Conservation (phyloP, 30 jellyfish, hydroid and myxozoan species). For the Sanderia malayensis region DNA sequence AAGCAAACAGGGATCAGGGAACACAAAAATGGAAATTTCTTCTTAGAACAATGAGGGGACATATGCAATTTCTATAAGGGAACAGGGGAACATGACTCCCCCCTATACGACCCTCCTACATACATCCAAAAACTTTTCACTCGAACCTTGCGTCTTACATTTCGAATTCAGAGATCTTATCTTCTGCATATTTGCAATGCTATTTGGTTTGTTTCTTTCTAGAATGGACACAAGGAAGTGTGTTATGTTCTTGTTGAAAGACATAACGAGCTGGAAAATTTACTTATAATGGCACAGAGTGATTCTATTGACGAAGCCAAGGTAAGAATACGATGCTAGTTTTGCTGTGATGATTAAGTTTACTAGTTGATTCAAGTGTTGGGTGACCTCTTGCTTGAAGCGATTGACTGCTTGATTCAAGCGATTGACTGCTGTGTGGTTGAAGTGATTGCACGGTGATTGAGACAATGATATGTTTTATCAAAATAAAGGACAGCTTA, state of each 20-base stretch:
- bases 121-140: background rate
- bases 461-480: background rate
- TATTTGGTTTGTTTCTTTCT: background rate
- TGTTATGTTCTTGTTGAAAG: slow-evolving; percentile 55
- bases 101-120: no score
- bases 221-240: slow-evolving; percentile 87
- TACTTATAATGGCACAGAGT: slow-evolving; percentile 36
- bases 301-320: slow-evolving; percentile 29
- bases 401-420: no score
- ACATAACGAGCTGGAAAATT: slow-evolving; percentile 19
- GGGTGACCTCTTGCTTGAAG: background rate
- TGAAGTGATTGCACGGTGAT: background rate
- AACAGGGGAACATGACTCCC: no score
- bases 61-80: no score
- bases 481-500: background rate
- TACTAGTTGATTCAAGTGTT: background rate
- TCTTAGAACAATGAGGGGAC: no score
- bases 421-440: no score
- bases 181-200: background rate
- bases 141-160: background rate
- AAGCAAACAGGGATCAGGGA: no score
- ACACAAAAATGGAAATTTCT: no score
- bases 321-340: no score
- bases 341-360: background rate
- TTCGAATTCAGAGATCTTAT: no score